Conservation (phyloP, 1,140 invertebrate genomes). For the Pogonus chalceus region DNA sequence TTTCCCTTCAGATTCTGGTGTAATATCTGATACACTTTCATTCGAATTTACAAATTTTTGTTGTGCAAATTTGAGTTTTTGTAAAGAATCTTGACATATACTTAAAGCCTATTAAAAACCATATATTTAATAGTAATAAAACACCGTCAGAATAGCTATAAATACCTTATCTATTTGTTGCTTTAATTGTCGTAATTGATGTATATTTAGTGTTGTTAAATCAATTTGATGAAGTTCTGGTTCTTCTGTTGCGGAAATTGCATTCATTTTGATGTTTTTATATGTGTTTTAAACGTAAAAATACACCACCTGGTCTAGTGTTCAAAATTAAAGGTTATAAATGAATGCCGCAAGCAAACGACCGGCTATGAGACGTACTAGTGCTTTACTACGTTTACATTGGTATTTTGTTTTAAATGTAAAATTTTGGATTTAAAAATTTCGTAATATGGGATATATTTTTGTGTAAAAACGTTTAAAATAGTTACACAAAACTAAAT, state of each 20-base stretch:
- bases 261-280: conserved; percentile 50
- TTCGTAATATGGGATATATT: no score
- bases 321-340: no score
- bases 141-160: conserved; percentile 15
- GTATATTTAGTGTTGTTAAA: conserved; percentile 64
- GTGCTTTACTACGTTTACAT: no score
- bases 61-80: conserved; percentile 81
- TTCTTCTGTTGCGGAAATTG: conserved; percentile 44
- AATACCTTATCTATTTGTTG: conserved; percentile 76
- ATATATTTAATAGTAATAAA: conserved; percentile 17
- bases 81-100: conserved; percentile 78
- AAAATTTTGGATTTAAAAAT: no score
- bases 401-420: no score
- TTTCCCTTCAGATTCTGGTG: conserved; percentile 60
- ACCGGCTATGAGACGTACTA: no score
- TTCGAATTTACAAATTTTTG: conserved; percentile 80
- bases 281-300: no score
- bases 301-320: no score
- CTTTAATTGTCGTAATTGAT: conserved; percentile 69
- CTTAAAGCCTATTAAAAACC: conserved; percentile 59
- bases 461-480: no score
- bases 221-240: conserved; percentile 62
- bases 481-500: no score
- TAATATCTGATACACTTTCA: conserved; percentile 73
- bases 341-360: no score